phyloP scores from a whole-genome alignment of 2,113 vertebrate species.

The Peucedramus taeniatus region DNA sequence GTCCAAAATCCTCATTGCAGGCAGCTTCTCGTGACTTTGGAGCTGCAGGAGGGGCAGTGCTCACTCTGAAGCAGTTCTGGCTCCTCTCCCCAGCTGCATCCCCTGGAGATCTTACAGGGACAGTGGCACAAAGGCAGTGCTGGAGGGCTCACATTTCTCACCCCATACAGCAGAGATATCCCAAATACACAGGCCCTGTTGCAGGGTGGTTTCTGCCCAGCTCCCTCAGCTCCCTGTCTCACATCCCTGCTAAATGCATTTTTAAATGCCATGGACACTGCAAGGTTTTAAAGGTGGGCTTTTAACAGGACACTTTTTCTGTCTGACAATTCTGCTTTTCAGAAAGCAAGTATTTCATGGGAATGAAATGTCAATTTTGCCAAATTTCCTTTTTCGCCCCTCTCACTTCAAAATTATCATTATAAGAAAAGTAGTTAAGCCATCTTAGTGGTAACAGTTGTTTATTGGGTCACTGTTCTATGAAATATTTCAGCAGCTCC shows the following conservation, averaged over 20 bases:
- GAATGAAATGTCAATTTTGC: not conserved
- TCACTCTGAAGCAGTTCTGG: not conserved
- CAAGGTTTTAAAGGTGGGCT: not conserved
- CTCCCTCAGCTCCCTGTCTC: not conserved
- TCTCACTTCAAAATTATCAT: not conserved
- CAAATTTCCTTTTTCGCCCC: not conserved
- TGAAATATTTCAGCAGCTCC: not conserved
- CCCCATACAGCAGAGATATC: not conserved
- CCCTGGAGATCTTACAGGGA: not conserved
- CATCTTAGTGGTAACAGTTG: not conserved
- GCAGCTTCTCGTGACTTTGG: not conserved
- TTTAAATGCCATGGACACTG: accelerated
- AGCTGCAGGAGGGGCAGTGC: not conserved
- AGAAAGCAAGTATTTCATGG: not conserved
- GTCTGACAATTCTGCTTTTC: not conserved
- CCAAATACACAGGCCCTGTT: accelerated
- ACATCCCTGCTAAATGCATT: not conserved
- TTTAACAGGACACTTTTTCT: not conserved
- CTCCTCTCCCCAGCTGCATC: not conserved
- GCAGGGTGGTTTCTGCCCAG: not conserved
- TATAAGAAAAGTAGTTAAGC: not conserved
- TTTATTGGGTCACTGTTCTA: not conserved
- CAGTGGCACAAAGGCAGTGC: not conserved
- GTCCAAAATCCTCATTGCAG: not conserved
- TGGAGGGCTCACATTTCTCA: not conserved